Conservation (phyloP, 37 sponge, comb jelly and placozoan genomes). For the Geodia barretti region DNA sequence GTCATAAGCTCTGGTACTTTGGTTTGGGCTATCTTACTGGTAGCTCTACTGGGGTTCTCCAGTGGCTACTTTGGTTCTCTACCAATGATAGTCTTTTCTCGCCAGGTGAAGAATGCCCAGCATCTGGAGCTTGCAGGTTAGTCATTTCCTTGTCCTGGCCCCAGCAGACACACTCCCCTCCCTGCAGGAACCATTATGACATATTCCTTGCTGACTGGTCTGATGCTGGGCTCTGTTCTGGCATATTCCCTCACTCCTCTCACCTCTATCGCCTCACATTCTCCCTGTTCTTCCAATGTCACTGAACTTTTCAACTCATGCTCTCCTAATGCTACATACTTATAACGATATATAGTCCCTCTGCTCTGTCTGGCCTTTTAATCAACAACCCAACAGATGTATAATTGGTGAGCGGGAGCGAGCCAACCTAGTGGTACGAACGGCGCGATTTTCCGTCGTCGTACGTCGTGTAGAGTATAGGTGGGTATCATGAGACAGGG, state of each 20-base stretch:
- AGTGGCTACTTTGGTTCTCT: slow-evolving; percentile 84
- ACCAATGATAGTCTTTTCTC: slow-evolving; percentile 66
- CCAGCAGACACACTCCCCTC: background rate
- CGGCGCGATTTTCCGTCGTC: too few relatives aligned
- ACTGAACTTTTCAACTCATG: too few relatives aligned
- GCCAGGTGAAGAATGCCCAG: slow-evolving; percentile 27
- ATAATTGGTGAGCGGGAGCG: too few relatives aligned
- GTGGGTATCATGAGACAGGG: too few relatives aligned
- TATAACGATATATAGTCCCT: too few relatives aligned
- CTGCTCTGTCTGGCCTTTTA: too few relatives aligned
- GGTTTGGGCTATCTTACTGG: slow-evolving; percentile 32
- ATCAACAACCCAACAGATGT: too few relatives aligned
- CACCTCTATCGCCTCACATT: too few relatives aligned
- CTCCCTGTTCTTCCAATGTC: too few relatives aligned
- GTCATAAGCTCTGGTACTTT: slow-evolving; percentile 10
- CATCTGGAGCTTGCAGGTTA: slow-evolving; percentile 82
- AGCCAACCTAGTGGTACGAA: too few relatives aligned
- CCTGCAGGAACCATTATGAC: slow-evolving; percentile 72
- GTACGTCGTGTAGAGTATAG: too few relatives aligned
- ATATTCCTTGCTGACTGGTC: slow-evolving; percentile 44
- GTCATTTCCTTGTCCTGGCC: background rate
- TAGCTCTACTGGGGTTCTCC: slow-evolving; percentile 62
- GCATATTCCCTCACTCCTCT: slow-evolving; percentile 69
- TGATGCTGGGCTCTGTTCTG: slow-evolving; percentile 52
- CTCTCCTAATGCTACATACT: too few relatives aligned